These are phyloP conservation scores for Agrypnia vestita DNA, from an alignment of 1,140 invertebrate genomes.

Conservation along the genomic window DNA sequence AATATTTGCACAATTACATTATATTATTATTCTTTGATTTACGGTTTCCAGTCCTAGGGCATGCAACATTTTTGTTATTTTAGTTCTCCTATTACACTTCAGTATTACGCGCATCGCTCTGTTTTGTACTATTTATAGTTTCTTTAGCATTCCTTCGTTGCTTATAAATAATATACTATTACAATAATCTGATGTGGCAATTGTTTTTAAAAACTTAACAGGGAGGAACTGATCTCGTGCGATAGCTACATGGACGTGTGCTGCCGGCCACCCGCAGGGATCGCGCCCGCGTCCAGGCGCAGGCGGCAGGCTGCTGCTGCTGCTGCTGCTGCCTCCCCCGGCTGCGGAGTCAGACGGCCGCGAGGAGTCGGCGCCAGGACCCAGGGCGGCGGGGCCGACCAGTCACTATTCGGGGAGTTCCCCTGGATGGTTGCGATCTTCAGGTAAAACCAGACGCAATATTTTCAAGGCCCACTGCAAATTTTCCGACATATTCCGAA, in stretches of 20 bases:
- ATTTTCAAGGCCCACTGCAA: background rate
- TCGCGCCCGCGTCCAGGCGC: too few relatives aligned
- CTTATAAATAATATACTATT: too few relatives aligned
- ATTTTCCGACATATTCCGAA: background rate
- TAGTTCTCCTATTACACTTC: too few relatives aligned
- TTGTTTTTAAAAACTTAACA: background rate
- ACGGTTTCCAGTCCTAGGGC: too few relatives aligned
- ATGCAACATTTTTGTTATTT: too few relatives aligned
- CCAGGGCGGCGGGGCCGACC: slow-evolving; percentile 77
- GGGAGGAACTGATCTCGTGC: slow-evolving; percentile 66
- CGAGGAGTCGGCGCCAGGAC: slow-evolving; percentile 82
- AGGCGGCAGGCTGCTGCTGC: too few relatives aligned
- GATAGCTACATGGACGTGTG: slow-evolving; percentile 79
- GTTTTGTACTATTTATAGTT: too few relatives aligned
- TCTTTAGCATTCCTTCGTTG: background rate
- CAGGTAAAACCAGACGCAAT: slow-evolving; percentile 64
- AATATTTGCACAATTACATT: too few relatives aligned
- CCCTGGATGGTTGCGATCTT: slow-evolving; percentile 90
- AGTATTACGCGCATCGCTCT: too few relatives aligned
- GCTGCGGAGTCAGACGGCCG: slow-evolving; percentile 81
- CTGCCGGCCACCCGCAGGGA: slow-evolving; percentile 72
- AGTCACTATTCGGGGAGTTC: slow-evolving; percentile 81
- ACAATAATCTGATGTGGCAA: too few relatives aligned
- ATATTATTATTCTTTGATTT: too few relatives aligned
- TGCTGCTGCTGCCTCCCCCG: slow-evolving; percentile 54